Percentiles rank a stretch among this genome's conserved stretches.
Conservation (phyloP, 2,888 invertebrate species). For the Ormia ochracea region DNA sequence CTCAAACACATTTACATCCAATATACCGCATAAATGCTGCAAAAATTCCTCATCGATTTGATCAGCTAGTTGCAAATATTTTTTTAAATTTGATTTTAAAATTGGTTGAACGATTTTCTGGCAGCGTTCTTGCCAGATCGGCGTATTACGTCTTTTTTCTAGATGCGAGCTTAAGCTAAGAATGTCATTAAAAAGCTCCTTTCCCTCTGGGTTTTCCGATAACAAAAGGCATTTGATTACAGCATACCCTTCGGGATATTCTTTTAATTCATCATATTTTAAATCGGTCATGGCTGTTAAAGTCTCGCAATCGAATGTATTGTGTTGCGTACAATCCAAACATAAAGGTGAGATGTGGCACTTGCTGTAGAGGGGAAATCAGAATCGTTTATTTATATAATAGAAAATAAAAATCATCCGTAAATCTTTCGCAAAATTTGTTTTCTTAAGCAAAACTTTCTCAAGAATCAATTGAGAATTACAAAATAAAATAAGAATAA, state of each 20-base stretch:
- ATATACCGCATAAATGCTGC: constrained; percentile 84
- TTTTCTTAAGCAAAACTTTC: no score
- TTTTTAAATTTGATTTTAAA: constrained; percentile 65
- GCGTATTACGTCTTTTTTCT: constrained; percentile 78
- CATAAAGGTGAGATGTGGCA: constrained; percentile 80
- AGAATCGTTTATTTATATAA: not conserved
- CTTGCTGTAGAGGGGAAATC: constrained; percentile 76
- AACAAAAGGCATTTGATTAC: constrained; percentile 77
- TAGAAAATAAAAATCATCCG: no score
- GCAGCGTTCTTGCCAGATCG: constrained; percentile 79
- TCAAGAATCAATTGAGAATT: no score
- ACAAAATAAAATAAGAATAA: no score
- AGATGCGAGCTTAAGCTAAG: constrained; percentile 80
- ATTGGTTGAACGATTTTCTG: constrained; percentile 76
- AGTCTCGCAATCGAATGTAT: constrained; percentile 78
- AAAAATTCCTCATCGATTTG: constrained; percentile 78
- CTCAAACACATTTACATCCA: constrained; percentile 88
- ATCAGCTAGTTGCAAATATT: constrained; percentile 68
- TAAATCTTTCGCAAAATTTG: no score
- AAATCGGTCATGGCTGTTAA: constrained; percentile 74
- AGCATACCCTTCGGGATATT: constrained; percentile 68
- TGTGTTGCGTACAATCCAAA: constrained; percentile 76
- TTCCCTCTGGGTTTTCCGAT: constrained; percentile 74
- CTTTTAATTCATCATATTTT: constrained; percentile 73
- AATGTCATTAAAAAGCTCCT: constrained; percentile 78